Conservation (phyloP, 2,888 invertebrate genomes). For the Plusia festucae region DNA sequence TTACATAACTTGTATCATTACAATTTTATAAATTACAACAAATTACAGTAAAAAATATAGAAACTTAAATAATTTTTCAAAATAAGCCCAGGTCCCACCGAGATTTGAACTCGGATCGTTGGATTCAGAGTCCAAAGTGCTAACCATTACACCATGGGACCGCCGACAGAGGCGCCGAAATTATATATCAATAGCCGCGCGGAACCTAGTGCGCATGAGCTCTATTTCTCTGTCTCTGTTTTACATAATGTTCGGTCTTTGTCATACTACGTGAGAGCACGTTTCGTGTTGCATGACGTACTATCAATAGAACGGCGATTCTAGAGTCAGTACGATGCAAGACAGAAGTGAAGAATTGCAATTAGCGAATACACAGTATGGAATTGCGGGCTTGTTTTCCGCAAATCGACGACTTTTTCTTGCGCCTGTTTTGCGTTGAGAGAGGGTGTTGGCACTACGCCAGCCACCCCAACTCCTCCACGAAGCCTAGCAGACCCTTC, state of each 20-base stretch:
- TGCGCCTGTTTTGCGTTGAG: too few relatives aligned
- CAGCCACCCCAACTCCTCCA: too few relatives aligned
- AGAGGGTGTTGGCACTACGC: too few relatives aligned
- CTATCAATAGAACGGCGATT: slow-evolving; percentile 25
- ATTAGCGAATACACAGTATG: too few relatives aligned
- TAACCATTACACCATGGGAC: slow-evolving; percentile 61
- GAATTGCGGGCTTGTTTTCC: too few relatives aligned
- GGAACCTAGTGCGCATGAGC: slow-evolving; percentile 69
- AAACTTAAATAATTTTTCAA: background rate
- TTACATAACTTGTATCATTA: too few relatives aligned
- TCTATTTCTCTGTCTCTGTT: slow-evolving; percentile 16
- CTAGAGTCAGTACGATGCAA: background rate
- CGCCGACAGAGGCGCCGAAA: slow-evolving; percentile 55
- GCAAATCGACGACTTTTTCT: too few relatives aligned
- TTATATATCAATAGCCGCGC: slow-evolving; percentile 32
- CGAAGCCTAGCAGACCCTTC: too few relatives aligned
- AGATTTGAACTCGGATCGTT: slow-evolving; percentile 82
- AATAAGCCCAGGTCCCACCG: slow-evolving; percentile 73
- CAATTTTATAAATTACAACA: background rate
- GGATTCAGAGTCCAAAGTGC: slow-evolving; percentile 86
- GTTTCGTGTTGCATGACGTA: slow-evolving; percentile 14
- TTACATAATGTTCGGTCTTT: slow-evolving; percentile 16
- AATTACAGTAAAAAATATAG: background rate
- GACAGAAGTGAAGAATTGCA: background rate
- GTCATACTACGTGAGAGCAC: slow-evolving; percentile 3